These are phyloP conservation scores for Ciconia maguari DNA, from an alignment of 2,113 vertebrate genomes.

Conservation along the genomic window DNA sequence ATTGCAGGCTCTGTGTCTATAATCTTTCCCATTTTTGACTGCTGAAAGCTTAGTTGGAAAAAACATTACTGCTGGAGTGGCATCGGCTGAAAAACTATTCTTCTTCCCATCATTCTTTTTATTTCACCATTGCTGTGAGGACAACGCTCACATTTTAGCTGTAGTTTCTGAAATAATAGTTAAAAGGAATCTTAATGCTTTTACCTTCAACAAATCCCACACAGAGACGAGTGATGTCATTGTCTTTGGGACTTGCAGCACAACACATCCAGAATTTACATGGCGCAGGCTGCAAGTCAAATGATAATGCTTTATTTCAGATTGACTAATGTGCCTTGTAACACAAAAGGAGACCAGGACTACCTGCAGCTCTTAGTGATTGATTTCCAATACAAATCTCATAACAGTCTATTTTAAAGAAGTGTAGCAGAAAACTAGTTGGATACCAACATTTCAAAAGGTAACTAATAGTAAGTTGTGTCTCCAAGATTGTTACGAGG, in stretches of 20 bases:
- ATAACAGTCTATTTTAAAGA: not conserved
- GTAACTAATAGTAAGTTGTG: not conserved
- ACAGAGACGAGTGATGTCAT: not conserved
- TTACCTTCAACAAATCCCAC: not conserved
- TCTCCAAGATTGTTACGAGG: not conserved
- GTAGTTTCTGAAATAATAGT: not conserved
- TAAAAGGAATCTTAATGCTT: not conserved
- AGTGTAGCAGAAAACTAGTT: not conserved
- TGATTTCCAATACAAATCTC: not conserved
- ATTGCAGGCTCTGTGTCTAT: conserved; percentile 1
- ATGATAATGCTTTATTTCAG: not conserved
- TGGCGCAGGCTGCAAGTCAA: not conserved
- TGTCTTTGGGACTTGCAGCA: not conserved
- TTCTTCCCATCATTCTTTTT: not conserved
- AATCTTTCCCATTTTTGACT: not conserved
- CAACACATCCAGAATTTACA: not conserved
- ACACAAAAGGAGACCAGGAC: not conserved
- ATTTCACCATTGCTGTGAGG: not conserved
- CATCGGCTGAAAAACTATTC: not conserved
- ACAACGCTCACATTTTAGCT: not conserved
- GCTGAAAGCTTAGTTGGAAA: conserved; percentile 4
- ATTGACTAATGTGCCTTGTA: not conserved
- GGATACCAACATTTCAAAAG: not conserved
- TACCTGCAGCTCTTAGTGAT: not conserved
- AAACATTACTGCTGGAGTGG: not conserved